Base-by-base conservation (phyloP, 2,888 invertebrate species). In the Malthinus seriepunctatus region DNA sequence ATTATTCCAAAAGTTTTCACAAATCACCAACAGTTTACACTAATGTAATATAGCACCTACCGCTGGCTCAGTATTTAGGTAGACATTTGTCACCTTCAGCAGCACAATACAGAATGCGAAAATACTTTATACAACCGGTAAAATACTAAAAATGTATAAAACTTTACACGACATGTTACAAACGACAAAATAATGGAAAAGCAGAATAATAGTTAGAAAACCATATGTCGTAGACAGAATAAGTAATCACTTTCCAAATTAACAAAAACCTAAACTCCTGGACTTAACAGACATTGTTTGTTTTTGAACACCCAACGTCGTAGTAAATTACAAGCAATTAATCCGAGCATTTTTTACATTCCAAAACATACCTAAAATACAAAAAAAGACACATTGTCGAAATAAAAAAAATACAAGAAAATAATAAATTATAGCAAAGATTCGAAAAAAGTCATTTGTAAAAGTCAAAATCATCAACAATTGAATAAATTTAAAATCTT, bases 341-440 rank as follows among this genome's bases (percentile, higher is more conserved):
- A 42, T 42, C 23, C 23, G 23, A 23, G 23, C 23, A 42, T 42
- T 42, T 15, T 14, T 42, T 15, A 42, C 39, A 23, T 6, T 42
- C n/a, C 6, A n/a, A 42, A 14, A 42, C 39, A 9, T 11, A 38
- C 39, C n/a, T 37, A 37, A 9, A 15, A 10, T 15, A 23, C 3
- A n/a, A 15, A n/a, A 4, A 15, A 15, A 8, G 8, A 8, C 8
- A 6, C 9, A 15, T 5, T 23, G 23, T 23, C 23, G 23, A 5
- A 23, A 42, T 42, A 42, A 42, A 42, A 42, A 42, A 1, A n/a
- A 42, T 15, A 42, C 15, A 42, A 42, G 39, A 15, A 51, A 32
- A 32, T 51, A 51, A 51, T 42, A 51, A 42, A 42, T 51, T 42
- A 34, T n/a, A 42, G 51, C 51, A 34, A 33, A 51, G 34, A 32